Base-by-base conservation (phyloP, 2,888 invertebrate genomes). In the Euspilapteryx auroguttella region DNA sequence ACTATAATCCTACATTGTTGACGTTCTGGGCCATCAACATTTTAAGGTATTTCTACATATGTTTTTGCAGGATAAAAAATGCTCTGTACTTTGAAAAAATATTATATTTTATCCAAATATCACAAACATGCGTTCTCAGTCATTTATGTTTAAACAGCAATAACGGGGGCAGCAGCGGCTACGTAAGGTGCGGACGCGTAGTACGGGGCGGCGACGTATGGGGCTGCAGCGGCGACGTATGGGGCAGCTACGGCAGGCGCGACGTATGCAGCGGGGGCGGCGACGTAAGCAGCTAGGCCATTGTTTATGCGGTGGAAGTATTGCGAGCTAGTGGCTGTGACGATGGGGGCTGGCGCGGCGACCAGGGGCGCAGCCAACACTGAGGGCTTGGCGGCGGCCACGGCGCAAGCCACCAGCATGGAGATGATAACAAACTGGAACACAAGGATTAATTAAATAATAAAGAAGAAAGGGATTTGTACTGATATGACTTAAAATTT, bases 321-420 rank as follows among this genome's bases (percentile, higher is more conserved):
- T 50, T 86, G 85, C 12, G 83, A 83, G 56, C 85, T 85, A 43
- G 79, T 78, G 3, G 85, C 81, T 0, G 86, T 85, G 32, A 82
- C 79, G 8, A 80, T 58, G 0, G 79, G 71, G 2, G 69, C 65
- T 1, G 73, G 68, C 1, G 63, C 55, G 2, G 56, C 63, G 2
- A 64, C 75, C 2, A 66, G 45, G n/a, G 32, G 9, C 9, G 62
- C 61, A 34, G 57, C 56, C 8, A 64, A 23, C 5, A 65, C 35
- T 2, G 49, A 39, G 0, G 68, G 69, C 38, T 71, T 69, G 27
- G 69, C 71, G 9, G 50, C 49, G 27, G 69, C 71, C 8, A 50
- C 49, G 3, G 55, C 49, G 31, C 69, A 37, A 34, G 66, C 64
- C 39, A 66, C 47, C 25, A 71, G 46, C 36, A 65, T 65, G 12